Evolutionary conservation across 2,113 vertebrate species (phyloP), one percentile per base, ranked within the genome.

Genomic region (Colaptes auratus): DNA sequence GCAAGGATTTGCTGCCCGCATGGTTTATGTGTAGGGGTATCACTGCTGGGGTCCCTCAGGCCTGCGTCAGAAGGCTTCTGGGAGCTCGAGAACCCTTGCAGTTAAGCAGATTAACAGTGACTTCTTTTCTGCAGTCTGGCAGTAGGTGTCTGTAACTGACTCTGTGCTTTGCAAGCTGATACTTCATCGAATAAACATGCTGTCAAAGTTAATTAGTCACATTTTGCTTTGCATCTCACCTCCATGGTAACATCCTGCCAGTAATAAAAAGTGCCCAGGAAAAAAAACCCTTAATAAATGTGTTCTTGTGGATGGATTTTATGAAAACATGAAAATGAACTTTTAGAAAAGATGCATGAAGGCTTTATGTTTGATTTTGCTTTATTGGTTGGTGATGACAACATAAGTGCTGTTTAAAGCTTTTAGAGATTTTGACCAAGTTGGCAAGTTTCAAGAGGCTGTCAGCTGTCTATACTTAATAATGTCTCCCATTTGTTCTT

Each of bases 121-220:
- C 93, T 91, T 82, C 66, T 82, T 87, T 78, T 83, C 61, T 91
- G 12, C 39, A 84, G 66, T 71, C 75, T 82, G 90, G 90, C 75
- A 91, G 90, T 88, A 82, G 75, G 79, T 94, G 72, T 73, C 56
- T 91, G 82, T 89, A 80, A 95, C 78, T 60, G 75, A 89, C 58
- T 79, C 83, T 80, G 4, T 44, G 50, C 65, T 92, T 65, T 81
- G 90, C 79, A 91, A 95, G 56, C 76, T 77, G 67, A 91, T 92
- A 88, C 67, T 85, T 91, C 56, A 58, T 92, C 2, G 9, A 91
- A 93, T 82, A 89, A 91, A 89, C 74, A 46, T 4, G 2, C 67
- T 71, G 78, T 80, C 87, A 46, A 76, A 85, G 59, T 85, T 91
- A 94, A 96, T 95, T 89, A 94, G 78, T 70, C 82, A 44, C 50